Base-by-base conservation (phyloP, 2,888 invertebrate genomes). In the Oxystoma pomonae region DNA sequence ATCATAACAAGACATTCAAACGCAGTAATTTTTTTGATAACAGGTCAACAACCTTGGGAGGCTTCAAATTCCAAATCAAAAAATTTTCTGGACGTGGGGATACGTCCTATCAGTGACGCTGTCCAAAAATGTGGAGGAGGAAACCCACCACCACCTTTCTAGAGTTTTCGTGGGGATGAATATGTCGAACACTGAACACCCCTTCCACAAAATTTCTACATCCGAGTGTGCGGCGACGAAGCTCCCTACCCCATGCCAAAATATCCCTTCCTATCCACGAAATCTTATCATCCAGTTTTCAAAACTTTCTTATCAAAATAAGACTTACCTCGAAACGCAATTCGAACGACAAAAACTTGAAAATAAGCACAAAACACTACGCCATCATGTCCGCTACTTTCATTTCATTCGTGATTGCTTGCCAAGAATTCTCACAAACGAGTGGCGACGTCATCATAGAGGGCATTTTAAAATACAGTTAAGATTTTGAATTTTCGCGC, bases 101-200 rank as follows among this genome's bases (percentile, higher is more conserved):
- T 35, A 12, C 12, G 35, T 35, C 35, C 35, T 12, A 35, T 35
- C 77, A 77, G 77, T 78, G 80, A 78, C 78, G 77, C 75, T 74
- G 75, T 73, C 35, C 35, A 35, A 35, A 35, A 35, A 71, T 76
- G 35, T 79, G 78, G 80, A 79, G 80, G 80, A 79, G 78, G 78
- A 74, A 75, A 74, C 74, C 77, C 74, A 66, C 67, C 66, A 66
- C 68, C 68, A 68, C 68, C 65, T 66, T 66, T 62, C 60, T 63
- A 78, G 78, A 79, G 65, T 63, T 65, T 57, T 57, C 78, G 80
- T 80, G 80, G 80, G 80, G 80, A 80, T 80, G 80, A 80, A 80
- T 78, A 76, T 77, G 78, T 73, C 77, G 20, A 19, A 22, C 75
- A 75, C 74, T 78, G 78, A 77, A 79, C 80, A 80, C 80, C 80